Evolutionary conservation across 2,888 invertebrate species (phyloP).

Genomic region (Nymphalis polychloros): DNA sequence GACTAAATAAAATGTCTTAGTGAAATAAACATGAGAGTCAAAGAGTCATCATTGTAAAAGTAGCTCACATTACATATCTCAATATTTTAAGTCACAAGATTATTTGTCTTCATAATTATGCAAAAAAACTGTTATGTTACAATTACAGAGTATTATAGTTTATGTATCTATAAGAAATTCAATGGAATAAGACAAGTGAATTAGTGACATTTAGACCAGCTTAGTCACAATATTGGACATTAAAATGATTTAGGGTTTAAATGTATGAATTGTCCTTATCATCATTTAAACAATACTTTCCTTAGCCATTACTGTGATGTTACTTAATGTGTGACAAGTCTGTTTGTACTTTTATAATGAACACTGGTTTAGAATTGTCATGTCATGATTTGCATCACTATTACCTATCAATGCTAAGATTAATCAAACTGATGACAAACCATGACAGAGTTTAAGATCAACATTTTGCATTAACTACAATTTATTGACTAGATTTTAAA

Average conservation of each 20-base stretch:
- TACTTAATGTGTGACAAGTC: slow-evolving; percentile 41
- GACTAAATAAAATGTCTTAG: background rate
- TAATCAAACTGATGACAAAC: slow-evolving; percentile 66
- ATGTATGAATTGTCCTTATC: slow-evolving; percentile 2
- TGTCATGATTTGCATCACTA: slow-evolving; percentile 68
- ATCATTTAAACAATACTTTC: slow-evolving; percentile 17
- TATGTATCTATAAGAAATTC: background rate
- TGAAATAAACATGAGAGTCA: slow-evolving; percentile 4
- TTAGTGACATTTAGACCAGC: slow-evolving; percentile 4
- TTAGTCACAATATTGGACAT: background rate
- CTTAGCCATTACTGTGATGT: slow-evolving; percentile 41
- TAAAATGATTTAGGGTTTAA: background rate
- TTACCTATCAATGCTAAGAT: slow-evolving; percentile 58
- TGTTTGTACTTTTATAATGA: slow-evolving; percentile 65
- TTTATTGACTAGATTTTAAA: slow-evolving; percentile 79
- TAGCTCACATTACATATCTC: background rate
- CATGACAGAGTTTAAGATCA: slow-evolving; percentile 78
- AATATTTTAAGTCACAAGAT: background rate
- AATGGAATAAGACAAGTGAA: background rate
- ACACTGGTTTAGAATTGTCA: slow-evolving; percentile 51
- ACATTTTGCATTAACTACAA: slow-evolving; percentile 81
- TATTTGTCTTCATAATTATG: background rate
- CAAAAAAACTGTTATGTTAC: background rate
- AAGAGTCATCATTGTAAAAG: slow-evolving; percentile 10
- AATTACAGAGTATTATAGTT: background rate